These are phyloP conservation scores for Eupithecia pulchellata DNA, from an alignment of 2,888 invertebrate species.

Conservation along the genomic window DNA sequence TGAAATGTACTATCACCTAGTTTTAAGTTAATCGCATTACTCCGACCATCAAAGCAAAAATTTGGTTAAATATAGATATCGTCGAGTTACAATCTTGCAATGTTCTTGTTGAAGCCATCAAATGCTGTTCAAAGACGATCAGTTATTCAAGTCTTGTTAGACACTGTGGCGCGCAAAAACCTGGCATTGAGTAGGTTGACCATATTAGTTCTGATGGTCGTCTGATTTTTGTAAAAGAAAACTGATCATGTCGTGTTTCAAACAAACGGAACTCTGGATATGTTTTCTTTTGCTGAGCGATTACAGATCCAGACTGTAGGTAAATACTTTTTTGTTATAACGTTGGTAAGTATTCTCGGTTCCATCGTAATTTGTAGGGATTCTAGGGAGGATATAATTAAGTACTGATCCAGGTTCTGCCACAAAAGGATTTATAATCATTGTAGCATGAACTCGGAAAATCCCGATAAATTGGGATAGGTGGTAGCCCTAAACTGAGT, in stretches of 20 bases:
- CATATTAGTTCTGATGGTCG: slow-evolving; percentile 19
- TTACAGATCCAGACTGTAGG: neutral
- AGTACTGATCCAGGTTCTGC: neutral
- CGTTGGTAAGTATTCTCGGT: neutral
- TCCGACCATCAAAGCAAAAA: slow-evolving; percentile 38
- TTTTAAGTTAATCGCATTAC: neutral
- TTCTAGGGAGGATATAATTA: neutral
- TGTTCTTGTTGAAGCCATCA: slow-evolving; percentile 63
- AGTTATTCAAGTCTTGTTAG: slow-evolving; percentile 79
- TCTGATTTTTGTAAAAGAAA: neutral
- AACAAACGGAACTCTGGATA: neutral
- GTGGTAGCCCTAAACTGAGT: slow-evolving; percentile 39
- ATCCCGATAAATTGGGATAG: neutral
- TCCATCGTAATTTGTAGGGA: neutral
- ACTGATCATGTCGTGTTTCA: neutral
- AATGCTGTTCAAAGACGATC: slow-evolving; percentile 66
- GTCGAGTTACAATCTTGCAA: slow-evolving; percentile 38
- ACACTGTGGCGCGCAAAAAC: slow-evolving; percentile 77
- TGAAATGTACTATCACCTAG: neutral
- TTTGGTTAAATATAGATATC: slow-evolving; percentile 47
- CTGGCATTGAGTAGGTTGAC: slow-evolving; percentile 52
- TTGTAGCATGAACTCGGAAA: neutral
- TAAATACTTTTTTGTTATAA: neutral
- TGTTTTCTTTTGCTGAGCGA: neutral
- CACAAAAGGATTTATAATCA: neutral